Percentiles rank a stretch among this genome's conserved stretches.
phyloP scores from a whole-genome alignment of 2,113 vertebrate genomes.

The Scortum barcoo region DNA sequence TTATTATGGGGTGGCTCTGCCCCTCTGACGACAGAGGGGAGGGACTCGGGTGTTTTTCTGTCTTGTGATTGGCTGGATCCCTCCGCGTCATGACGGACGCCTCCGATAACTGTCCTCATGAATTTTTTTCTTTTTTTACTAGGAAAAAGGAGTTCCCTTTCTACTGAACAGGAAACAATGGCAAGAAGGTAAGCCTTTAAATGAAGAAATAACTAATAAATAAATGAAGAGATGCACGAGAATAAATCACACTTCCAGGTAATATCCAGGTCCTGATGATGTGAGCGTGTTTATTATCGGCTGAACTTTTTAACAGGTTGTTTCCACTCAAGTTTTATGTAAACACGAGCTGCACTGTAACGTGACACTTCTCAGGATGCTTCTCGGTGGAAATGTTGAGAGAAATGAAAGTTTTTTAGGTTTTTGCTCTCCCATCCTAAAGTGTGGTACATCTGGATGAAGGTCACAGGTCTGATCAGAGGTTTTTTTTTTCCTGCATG shows the following conservation, averaged over 20 bases:
- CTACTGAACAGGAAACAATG: constrained; percentile 54
- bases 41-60: fast-evolving
- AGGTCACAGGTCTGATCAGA: constrained; percentile 1
- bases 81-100: constrained; percentile 33
- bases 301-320: not conserved
- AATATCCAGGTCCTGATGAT: not conserved
- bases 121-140: no score
- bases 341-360: constrained; percentile 7
- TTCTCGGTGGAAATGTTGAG: not conserved
- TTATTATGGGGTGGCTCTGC: not conserved
- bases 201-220: fast-evolving
- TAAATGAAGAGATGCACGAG: fast-evolving
- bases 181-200: constrained; percentile 54
- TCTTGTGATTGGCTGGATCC: constrained; percentile 49
- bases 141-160: no score
- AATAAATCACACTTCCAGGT: no score
- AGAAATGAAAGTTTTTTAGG: not conserved
- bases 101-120: constrained; percentile 8
- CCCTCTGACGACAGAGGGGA: not conserved
- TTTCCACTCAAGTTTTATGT: not conserved
- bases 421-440: not conserved
- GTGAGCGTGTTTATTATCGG: not conserved
- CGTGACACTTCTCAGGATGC: not conserved
- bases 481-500: not conserved
- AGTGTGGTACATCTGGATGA: no score